Evolutionary conservation across 2,113 vertebrate species (phyloP).

Genomic region (Oryzias melastigma): DNA sequence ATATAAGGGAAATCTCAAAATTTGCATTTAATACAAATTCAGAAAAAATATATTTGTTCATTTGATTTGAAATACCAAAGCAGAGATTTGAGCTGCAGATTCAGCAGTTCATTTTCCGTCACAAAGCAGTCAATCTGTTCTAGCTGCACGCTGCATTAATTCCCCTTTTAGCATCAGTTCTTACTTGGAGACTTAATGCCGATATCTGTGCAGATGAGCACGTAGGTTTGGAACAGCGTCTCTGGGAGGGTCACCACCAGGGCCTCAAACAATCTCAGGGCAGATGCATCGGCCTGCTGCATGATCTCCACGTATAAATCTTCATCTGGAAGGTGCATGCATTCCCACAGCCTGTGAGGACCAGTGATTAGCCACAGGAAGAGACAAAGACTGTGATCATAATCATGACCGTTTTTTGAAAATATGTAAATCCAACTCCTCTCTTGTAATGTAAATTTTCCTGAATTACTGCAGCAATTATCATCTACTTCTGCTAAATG

Average conservation of each 20-base stretch:
- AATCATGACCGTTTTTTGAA: too few species aligned
- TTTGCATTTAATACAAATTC: too few species aligned
- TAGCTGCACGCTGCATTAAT: too few species aligned
- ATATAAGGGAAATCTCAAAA: too few species aligned
- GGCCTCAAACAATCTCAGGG: slow-evolving; percentile 81
- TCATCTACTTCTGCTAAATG: not conserved
- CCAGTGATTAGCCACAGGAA: not conserved
- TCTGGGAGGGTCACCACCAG: slow-evolving; percentile 83
- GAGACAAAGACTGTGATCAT: not conserved
- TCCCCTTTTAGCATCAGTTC: not conserved
- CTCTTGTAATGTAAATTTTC: not conserved
- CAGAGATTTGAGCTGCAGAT: too few species aligned
- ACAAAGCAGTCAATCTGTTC: too few species aligned
- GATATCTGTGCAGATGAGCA: slow-evolving; percentile 76
- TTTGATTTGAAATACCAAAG: too few species aligned
- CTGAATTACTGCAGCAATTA: not conserved
- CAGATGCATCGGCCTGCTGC: slow-evolving; percentile 78
- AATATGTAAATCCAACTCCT: not conserved
- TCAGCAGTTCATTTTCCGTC: too few species aligned
- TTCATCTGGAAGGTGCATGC: slow-evolving; percentile 25
- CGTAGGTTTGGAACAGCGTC: slow-evolving; percentile 80
- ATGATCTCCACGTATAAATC: slow-evolving; percentile 53
- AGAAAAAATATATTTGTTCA: too few species aligned
- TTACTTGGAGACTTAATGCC: slow-evolving; percentile 70
- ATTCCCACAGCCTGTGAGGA: slow-evolving; percentile 78